Conservation (phyloP, 1,140 invertebrate genomes). For the Pachyrhynchus sulphureomaculatus region DNA sequence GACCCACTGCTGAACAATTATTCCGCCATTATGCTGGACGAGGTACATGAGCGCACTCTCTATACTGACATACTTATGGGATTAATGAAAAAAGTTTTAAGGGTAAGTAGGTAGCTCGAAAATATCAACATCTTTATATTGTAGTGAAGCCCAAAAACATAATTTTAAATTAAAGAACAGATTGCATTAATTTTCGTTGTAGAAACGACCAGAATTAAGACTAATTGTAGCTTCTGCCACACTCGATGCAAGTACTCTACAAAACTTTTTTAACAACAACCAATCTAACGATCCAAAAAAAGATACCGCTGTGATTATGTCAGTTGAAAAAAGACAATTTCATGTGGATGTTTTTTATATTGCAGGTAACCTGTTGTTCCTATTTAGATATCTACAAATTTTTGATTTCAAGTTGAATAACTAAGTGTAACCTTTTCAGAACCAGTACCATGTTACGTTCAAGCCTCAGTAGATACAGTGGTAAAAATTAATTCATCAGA, state of each 20-base stretch:
- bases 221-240: slow-evolving; percentile 94
- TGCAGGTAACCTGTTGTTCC: no score
- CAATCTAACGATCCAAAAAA: slow-evolving; percentile 55
- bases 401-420: no score
- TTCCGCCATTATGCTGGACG: slow-evolving; percentile 90
- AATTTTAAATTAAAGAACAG: no score
- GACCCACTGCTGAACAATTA: slow-evolving; percentile 91
- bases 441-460: slow-evolving; percentile 88
- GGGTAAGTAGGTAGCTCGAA: slow-evolving; percentile 52
- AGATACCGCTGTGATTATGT: slow-evolving; percentile 80
- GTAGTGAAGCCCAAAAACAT: background rate
- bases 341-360: slow-evolving; percentile 87
- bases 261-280: slow-evolving; percentile 86
- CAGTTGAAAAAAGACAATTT: slow-evolving; percentile 85
- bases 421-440: slow-evolving; percentile 55
- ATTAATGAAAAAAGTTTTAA: slow-evolving; percentile 88
- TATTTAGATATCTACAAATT: no score
- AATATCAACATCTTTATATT: slow-evolving; percentile 18
- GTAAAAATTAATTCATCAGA: slow-evolving; percentile 88
- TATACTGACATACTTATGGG: slow-evolving; percentile 94
- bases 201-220: slow-evolving; percentile 82
- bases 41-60: slow-evolving; percentile 92
- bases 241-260: slow-evolving; percentile 84
- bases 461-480: slow-evolving; percentile 81
- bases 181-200: no score